A percentile compares a stretch with the other conserved stretches of the same genome.
phyloP scores from a whole-genome alignment of 2,113 vertebrate genomes.

The Oreochromis aureus region DNA sequence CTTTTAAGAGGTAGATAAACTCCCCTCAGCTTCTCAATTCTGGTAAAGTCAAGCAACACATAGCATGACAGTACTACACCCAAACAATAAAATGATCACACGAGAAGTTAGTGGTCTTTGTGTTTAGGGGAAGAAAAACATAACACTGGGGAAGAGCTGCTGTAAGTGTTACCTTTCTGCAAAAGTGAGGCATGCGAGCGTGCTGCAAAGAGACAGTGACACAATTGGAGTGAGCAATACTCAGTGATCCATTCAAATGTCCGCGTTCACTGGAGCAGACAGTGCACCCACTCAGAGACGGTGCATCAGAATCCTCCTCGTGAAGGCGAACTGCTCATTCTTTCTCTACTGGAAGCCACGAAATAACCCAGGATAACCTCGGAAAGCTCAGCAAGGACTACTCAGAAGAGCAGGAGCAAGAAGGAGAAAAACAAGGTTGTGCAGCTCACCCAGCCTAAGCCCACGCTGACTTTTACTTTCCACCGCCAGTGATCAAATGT shows the following conservation, averaged over 20 bases:
- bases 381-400: neutral
- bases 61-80: neutral
- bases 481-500: neutral
- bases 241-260: constrained; percentile 37
- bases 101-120: neutral
- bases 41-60: neutral
- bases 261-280: constrained; percentile 20
- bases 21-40: neutral
- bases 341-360: neutral
- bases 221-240: constrained; percentile 11
- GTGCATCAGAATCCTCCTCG: neutral
- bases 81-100: neutral
- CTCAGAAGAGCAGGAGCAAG: neutral
- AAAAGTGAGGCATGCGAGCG: neutral
- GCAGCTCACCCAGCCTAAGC: neutral
- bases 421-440: neutral
- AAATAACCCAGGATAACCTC: neutral
- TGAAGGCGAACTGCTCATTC: neutral
- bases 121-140: neutral
- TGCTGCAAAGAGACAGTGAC: neutral
- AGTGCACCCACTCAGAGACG: neutral
- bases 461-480: neutral
- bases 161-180: neutral
- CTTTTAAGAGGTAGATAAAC: neutral
- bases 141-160: neutral